Conservation (phyloP, 1,140 invertebrate genomes). For the Ceratosolen fusciceps region DNA sequence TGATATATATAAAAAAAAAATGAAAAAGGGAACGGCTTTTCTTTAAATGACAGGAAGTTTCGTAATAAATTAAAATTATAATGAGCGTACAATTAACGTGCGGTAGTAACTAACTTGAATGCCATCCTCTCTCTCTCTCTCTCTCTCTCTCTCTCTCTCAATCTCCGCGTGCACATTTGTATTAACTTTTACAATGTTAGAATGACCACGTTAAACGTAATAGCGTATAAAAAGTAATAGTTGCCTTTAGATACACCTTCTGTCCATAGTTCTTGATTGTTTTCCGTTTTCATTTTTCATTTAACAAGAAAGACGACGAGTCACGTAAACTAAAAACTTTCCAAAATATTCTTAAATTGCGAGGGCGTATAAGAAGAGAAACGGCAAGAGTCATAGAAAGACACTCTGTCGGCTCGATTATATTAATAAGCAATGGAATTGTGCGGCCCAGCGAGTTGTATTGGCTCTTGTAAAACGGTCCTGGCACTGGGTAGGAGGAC, state of each 20-base stretch:
- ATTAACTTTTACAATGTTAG: not conserved
- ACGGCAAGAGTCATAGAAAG: too few relatives aligned
- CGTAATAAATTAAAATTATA: conserved; percentile 40
- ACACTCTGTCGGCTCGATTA: too few relatives aligned
- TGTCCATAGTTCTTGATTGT: too few relatives aligned
- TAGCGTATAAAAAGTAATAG: too few relatives aligned
- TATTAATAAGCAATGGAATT: conserved; percentile 7
- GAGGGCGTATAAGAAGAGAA: too few relatives aligned
- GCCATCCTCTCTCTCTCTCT: not conserved
- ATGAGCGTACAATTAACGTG: conserved; percentile 28
- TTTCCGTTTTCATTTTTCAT: not conserved
- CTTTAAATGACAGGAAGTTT: conserved; percentile 40
- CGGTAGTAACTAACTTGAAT: too few relatives aligned
- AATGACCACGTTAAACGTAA: not conserved
- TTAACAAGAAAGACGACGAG: too few relatives aligned
- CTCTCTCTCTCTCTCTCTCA: not conserved
- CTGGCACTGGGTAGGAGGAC: not conserved
- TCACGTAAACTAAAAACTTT: too few relatives aligned
- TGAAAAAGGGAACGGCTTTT: not conserved
- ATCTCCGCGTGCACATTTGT: not conserved
- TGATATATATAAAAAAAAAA: too few relatives aligned
- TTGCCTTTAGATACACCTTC: too few relatives aligned
- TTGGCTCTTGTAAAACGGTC: not conserved
- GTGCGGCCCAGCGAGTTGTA: not conserved
- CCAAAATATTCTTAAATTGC: too few relatives aligned